Base-by-base conservation (phyloP, 2,888 invertebrate species). In the Dysmachus trigonus region DNA sequence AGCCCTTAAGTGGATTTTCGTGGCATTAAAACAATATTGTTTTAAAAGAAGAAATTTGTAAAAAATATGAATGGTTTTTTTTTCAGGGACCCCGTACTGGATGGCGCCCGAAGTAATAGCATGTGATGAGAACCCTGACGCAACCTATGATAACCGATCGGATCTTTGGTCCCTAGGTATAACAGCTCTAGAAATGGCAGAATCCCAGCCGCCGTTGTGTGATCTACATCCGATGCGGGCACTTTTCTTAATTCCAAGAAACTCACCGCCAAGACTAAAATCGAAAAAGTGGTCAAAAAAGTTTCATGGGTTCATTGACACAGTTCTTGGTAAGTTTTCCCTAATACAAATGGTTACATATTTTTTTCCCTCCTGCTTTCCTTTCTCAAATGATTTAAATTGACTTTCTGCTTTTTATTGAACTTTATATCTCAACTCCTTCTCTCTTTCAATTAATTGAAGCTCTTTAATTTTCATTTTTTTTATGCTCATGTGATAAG, bases 31-130 rank as follows among this genome's bases (percentile, higher is more conserved):
- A 47, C 6, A 5, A 47, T 7, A 38, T 38, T 38, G 10, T 6
- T 18, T 15, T 0, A 15, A 6, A 47, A 47, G 15, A 5, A n/a
- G 47, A 47, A 6, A 1, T 0, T 47, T 47, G n/a, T n/a, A n/a
- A 15, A 3, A 7, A 22, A 62, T 62, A 27, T 27, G 8, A 18
- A 22, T 62, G 62, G 7, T 4, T n/a, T 62, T 71, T 62, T 71
- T 18, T 31, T 8, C 87, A 92, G 99, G 99, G 88, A 98, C 98
- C 22, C 98, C 98, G 8, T 98, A 98, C 92, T 98, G 98, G 98
- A 99, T 99, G 99, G 99, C 99, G 62, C 99, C 99, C 2, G 99
- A 99, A 94, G 99, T 99, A 77, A 99, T 99, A 91, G 99, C 99
- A 86, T 99, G 99, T 93, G 99, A 99, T 93, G 99, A 99, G 93